Base-by-base conservation (phyloP, 1,140 invertebrate species). In the Caenorhabditis latens region DNA sequence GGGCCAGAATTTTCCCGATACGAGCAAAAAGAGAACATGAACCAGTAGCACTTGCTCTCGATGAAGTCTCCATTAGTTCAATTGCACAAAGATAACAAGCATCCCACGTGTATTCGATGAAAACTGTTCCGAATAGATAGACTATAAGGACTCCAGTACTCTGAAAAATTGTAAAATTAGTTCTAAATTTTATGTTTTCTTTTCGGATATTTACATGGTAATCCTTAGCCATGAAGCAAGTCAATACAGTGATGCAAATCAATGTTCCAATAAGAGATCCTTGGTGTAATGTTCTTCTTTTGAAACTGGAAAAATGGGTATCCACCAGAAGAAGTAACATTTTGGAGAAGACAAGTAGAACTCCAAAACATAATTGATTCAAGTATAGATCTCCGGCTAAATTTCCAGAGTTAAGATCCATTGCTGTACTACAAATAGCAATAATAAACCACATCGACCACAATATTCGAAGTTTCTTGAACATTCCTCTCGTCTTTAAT, bases 71-170 rank as follows among this genome's bases (percentile, higher is more conserved):
- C 84, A 91, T 89, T 11, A 79, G 48, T 61, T 91, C 90, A 16
- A 90, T 85, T 6, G 88, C 90, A 79, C 91, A 92, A 2, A 91
- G 85, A 83, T 92, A 92, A 61, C 91, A 92, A 7, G 91, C 91
- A 83, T 91, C 91, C 91, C 91, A 91, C 6, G 91, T 91, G 87
- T 92, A 92, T 84, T 91, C 91, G 67, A 91, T 90, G 84, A 91
- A 91, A 4, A 90, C 87, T 14, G 89, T 90, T 16, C 91, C 91
- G 21, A 90, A 61, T 11, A 92, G 55, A 65, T 91, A 92, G 14
- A 90, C 55, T 2, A 91, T 67, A 24, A 91, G 87, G 84, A 91
- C 88, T 19, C 42, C 86, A 1, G 89, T 75, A 19, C 91, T 89
- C 89, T 91, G 63, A 53, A 46, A 19, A 21, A 57, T 24, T 16